A percentile compares a stretch with the other conserved stretches of the same genome.
Evolutionary conservation across 2,797 vertebrate genomes (phyloP).

Genomic region (Aulostomus chinensis): DNA sequence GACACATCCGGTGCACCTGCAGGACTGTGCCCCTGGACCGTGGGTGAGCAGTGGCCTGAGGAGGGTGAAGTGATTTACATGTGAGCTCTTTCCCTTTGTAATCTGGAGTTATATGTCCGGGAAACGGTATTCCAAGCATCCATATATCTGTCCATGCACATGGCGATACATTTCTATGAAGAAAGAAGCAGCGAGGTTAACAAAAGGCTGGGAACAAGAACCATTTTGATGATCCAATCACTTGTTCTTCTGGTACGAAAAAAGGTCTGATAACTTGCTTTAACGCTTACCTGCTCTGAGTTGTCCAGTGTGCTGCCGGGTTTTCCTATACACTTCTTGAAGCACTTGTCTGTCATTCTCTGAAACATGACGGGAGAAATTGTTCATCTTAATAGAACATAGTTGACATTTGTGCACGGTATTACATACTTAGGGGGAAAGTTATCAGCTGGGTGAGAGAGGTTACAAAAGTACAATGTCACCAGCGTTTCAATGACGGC

Average conservation of each 20-base stretch:
- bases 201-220: too few species aligned
- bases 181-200: neutral
- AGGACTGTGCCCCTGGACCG: slow-evolving; percentile 9
- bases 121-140: slow-evolving; percentile 97
- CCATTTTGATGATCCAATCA: neutral
- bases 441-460: neutral
- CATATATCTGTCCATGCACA: slow-evolving; percentile 99
- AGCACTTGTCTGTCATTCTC: slow-evolving; percentile 99
- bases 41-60: slow-evolving; percentile 10
- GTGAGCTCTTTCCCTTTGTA: slow-evolving; percentile 92
- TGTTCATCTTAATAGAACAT: too few species aligned
- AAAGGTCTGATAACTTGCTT: too few species aligned
- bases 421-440: too few species aligned
- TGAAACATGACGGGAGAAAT: slow-evolving; percentile 60
- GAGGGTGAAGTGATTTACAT: slow-evolving; percentile 78
- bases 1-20: slow-evolving; percentile 11
- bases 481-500: too few species aligned
- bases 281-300: slow-evolving; percentile 89
- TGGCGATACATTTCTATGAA: slow-evolving; percentile 94
- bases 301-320: slow-evolving; percentile 93
- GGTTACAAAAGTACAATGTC: neutral
- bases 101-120: slow-evolving; percentile 91
- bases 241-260: too few species aligned
- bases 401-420: too few species aligned
- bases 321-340: slow-evolving; percentile 94